Base-by-base conservation (phyloP, 53 echinoderm and acorn worm species). In the Antedon mediterranea region DNA sequence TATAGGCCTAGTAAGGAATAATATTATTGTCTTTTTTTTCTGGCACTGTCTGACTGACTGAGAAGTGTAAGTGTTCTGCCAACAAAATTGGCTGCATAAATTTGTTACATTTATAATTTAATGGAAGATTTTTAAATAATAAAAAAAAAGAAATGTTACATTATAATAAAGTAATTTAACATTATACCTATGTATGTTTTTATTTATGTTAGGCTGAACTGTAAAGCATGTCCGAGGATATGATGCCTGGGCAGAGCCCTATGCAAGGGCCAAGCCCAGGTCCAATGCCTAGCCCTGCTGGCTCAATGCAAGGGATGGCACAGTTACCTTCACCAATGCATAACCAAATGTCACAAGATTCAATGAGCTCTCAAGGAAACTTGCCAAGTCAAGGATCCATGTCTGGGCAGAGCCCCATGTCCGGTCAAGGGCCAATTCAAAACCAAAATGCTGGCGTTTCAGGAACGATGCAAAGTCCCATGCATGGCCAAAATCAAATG, bases 241-340 rank as follows among this genome's bases (percentile, higher is more conserved):
- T 57, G 57, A 57, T 43, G 9, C 85, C 86, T 4, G 79, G 83
- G 30, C 86, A 77, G 43, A 89, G 83, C 77, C 86, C 80, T 27
- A 89, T 89, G 86, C 85, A 85, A 43, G 82, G 77, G 33, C 82
- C 85, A 71, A 78, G 82, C 6, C 86, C 86, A 5, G 76, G 76
- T 28, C 76, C 76, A 27, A 87, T 83, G 13, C 83, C 80, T 32
- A 44, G 83, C 28, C 86, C 85, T 37, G 57, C 57, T 18, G 83
- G 78, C n/a, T 71, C 71, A 32, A 83, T 83, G 71, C 75, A 43
- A 31, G 75, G 30, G 23, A 57, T 57, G 83, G 77, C 77, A 34
- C 83, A 83, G 34, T 78, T 77, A 71, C 42, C 31, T 37, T 71
- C 76, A 29, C 76, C 84, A 18, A 87, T 90, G 84, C 26, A 73